These are phyloP conservation scores for Biston stratarius DNA, from an alignment of 2,888 invertebrate species.

Conservation along the genomic window DNA sequence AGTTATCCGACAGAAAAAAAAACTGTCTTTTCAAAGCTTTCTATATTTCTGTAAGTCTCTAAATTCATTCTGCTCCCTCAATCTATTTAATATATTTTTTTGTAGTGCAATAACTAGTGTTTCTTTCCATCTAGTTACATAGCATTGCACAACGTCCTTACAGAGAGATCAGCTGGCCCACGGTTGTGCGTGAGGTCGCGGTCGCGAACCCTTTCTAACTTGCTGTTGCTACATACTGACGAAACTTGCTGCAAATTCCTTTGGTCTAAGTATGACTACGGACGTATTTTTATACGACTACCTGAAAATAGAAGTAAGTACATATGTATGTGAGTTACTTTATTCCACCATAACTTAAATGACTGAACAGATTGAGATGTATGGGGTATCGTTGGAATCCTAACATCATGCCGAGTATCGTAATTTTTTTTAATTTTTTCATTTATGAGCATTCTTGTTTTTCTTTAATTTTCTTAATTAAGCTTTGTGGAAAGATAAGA, in stretches of 20 bases:
- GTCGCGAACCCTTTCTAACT: slow-evolving; percentile 63
- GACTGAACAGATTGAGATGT: too few relatives aligned
- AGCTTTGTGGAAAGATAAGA: too few relatives aligned
- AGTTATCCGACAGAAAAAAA: too few relatives aligned
- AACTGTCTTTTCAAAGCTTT: too few relatives aligned
- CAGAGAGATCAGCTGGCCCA: slow-evolving; percentile 59
- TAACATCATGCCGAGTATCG: too few relatives aligned
- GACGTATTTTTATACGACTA: too few relatives aligned
- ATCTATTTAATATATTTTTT: not conserved
- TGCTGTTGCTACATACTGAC: slow-evolving; percentile 29
- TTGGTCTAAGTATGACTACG: not conserved
- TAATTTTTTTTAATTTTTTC: too few relatives aligned
- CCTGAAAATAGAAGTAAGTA: not conserved
- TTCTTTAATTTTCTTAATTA: too few relatives aligned
- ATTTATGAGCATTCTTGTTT: too few relatives aligned
- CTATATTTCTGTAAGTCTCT: not conserved
- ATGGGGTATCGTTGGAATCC: too few relatives aligned
- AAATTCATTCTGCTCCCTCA: not conserved
- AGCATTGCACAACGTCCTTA: slow-evolving; percentile 58
- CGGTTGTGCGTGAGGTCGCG: slow-evolving; percentile 61
- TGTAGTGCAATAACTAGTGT: slow-evolving; percentile 34
- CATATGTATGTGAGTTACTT: too few relatives aligned
- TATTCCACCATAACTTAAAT: too few relatives aligned
- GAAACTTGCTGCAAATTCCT: slow-evolving; percentile 28
- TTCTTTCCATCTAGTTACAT: slow-evolving; percentile 43